phyloP scores from a whole-genome alignment of 2,797 vertebrate genomes.

The Thalassophryne amazonica region DNA sequence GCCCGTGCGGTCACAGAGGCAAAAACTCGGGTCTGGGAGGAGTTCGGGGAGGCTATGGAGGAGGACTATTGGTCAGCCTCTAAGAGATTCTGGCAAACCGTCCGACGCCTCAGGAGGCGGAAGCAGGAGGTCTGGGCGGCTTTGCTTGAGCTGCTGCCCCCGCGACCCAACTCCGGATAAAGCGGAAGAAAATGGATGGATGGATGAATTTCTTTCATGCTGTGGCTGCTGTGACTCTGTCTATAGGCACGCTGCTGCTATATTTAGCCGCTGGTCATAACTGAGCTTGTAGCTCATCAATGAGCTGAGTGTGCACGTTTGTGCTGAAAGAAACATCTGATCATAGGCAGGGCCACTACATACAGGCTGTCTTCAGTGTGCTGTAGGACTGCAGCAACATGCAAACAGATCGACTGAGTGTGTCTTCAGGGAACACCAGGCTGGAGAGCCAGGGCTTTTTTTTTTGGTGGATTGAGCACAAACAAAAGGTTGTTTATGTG shows the following conservation, averaged over 20 bases:
- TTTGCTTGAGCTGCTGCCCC: too few relatives aligned
- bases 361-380: conserved; percentile 12
- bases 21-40: too few relatives aligned
- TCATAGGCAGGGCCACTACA: conserved; percentile 11
- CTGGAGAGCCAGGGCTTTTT: conserved; percentile 70
- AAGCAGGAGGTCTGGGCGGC: too few relatives aligned
- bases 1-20: too few relatives aligned
- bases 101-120: too few relatives aligned
- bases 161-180: too few relatives aligned
- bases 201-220: too few relatives aligned
- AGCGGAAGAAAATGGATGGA: too few relatives aligned
- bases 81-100: too few relatives aligned
- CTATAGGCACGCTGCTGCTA: conserved; percentile 2
- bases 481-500: conserved; percentile 81
- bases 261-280: conserved; percentile 45
- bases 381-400: conserved; percentile 45
- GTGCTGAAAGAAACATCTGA: not conserved
- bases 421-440: conserved; percentile 80
- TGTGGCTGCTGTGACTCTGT: conserved; percentile 22
- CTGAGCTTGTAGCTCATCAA: conserved; percentile 13
- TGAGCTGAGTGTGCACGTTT: conserved; percentile 12
- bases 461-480: conserved; percentile 60
- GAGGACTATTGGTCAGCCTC: too few relatives aligned
- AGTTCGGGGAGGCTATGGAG: too few relatives aligned
- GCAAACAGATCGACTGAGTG: conserved; percentile 80